These are phyloP conservation scores for Araneus ventricosus DNA, from an alignment of 1,140 invertebrate genomes.

Conservation along the genomic window DNA sequence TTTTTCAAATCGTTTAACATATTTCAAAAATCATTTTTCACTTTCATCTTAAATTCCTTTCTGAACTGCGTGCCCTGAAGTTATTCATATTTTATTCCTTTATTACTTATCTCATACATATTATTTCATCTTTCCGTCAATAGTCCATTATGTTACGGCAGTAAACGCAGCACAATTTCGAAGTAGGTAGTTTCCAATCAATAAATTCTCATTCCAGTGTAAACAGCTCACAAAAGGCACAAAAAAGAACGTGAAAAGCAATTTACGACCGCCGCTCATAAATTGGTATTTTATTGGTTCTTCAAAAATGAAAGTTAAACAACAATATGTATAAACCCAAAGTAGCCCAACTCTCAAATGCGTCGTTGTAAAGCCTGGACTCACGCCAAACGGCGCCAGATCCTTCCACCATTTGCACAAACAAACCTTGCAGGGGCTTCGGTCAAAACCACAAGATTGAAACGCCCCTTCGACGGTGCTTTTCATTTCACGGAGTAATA, in stretches of 20 bases:
- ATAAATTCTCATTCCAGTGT: neutral
- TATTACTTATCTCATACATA: too few relatives aligned
- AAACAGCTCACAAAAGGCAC: neutral
- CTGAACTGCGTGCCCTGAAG: too few relatives aligned
- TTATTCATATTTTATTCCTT: too few relatives aligned
- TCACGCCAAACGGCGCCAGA: neutral
- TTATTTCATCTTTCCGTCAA: too few relatives aligned
- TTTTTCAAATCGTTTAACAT: too few relatives aligned
- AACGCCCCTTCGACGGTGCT: slow-evolving; percentile 19
- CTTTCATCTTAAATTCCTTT: too few relatives aligned
- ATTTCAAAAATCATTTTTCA: too few relatives aligned
- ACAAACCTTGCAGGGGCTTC: neutral
- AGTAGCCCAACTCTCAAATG: neutral
- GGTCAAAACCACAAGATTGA: slow-evolving; percentile 35
- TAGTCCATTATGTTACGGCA: too few relatives aligned
- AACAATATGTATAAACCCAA: neutral
- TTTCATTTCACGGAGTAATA: slow-evolving; percentile 24
- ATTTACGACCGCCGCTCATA: neutral
- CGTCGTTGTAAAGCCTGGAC: neutral
- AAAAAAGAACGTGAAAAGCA: neutral
- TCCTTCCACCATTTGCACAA: neutral
- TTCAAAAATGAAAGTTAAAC: slow-evolving; percentile 4
- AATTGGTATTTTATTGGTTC: neutral
- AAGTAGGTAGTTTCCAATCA: too few relatives aligned
- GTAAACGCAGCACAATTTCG: too few relatives aligned